These are phyloP conservation scores for Mythimna ferrago DNA, from an alignment of 2,888 invertebrate genomes.

Conservation along the genomic window DNA sequence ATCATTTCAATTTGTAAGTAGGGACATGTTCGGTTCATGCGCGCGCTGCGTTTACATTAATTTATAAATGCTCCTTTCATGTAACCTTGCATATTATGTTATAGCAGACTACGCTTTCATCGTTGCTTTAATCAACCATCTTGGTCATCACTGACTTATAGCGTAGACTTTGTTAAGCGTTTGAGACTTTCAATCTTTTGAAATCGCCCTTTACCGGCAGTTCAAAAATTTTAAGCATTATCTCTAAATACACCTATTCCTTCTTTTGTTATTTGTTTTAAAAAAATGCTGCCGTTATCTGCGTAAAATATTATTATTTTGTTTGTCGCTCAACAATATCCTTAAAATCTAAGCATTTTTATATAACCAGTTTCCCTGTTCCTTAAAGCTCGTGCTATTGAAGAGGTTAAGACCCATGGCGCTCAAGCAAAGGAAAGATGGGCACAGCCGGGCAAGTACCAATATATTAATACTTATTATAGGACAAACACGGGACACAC, in stretches of 20 bases:
- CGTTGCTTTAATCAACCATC: background rate
- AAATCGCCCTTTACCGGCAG: background rate
- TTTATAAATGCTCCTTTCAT: no score
- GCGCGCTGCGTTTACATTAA: no score
- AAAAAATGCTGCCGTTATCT: background rate
- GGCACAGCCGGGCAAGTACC: conserved; percentile 6
- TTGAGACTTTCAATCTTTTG: background rate
- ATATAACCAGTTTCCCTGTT: background rate
- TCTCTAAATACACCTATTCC: background rate
- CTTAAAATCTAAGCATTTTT: background rate
- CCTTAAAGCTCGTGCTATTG: background rate
- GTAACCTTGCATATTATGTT: no score
- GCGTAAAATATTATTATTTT: background rate
- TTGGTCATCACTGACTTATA: background rate
- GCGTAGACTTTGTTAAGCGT: background rate
- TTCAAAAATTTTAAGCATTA: background rate
- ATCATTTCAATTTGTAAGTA: no score
- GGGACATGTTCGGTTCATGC: no score
- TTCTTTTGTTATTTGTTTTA: background rate
- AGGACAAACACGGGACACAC: no score
- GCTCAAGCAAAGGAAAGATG: background rate
- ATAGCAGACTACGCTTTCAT: no score
- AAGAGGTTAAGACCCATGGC: background rate
- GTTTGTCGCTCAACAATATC: background rate
- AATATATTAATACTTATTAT: background rate